Base-by-base conservation (phyloP, 2,797 vertebrate genomes). In the Chiroxiphia lanceolata region DNA sequence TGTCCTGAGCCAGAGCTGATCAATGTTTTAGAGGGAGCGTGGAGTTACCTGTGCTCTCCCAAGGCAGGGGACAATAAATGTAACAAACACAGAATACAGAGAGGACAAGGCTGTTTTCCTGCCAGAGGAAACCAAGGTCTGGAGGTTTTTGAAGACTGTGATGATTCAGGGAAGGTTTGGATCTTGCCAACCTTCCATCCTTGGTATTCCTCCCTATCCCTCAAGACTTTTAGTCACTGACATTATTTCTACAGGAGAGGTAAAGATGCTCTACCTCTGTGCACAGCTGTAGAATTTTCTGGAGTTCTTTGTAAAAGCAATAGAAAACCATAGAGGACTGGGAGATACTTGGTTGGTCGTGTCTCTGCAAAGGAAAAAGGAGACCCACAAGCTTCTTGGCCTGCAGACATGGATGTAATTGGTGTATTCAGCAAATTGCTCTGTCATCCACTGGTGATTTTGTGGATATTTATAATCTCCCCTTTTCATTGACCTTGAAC, bases 11-110 rank as follows among this genome's bases (percentile, higher is more conserved):
- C 12, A 26, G 45, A 64, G 34, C 10, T 68, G 63, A 50, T 11
- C 4, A 9, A 5, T 20, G 4, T 17, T 77, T 33, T 15, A 34
- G 42, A 72, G 54, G 34, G 65, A 85, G 23, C 0, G 0, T 13
- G 4, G 23, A 27, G 33, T 36, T 54, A 34, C 40, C 17, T 45
- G 72, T 15, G 34, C 12, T n/a, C 38, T 64, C 12, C 17, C 7
- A 15, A 33, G 34, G 20, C 56, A 57, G 47, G 40, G 38, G 42
- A 56, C 65, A 23, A 21, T 6, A 57, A n/a, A 65, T 1, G 7
- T 38, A 34, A 20, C 47, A 44, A 50, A 19, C 17, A 9, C 15
- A 8, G 59, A 59, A 34, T n/a, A 15, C 6, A 14, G 36, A 8
- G 21, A 60, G 38, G 64, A 14, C 9, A 33, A 51, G 42, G 4